phyloP scores from a whole-genome alignment of 2,797 vertebrate genomes.

The Periparus ater region DNA sequence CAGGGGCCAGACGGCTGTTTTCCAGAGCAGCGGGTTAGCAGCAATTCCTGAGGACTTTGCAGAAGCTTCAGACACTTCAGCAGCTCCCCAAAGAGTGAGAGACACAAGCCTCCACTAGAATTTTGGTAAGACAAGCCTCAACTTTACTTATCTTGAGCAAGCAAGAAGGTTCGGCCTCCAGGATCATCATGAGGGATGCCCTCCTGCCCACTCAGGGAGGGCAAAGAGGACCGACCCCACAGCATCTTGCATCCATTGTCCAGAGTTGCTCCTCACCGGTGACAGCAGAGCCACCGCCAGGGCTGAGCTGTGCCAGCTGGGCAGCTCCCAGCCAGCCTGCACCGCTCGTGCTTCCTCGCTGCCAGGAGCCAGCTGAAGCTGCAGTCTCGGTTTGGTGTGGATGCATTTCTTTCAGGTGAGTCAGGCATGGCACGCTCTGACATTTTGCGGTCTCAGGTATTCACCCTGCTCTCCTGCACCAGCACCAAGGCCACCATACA shows the following conservation, averaged over 20 bases:
- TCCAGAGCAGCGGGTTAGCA: background rate
- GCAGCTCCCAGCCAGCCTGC: background rate
- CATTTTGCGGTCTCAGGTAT: background rate
- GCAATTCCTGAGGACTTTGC: background rate
- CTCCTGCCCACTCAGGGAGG: rapidly evolving
- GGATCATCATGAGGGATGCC: rapidly evolving
- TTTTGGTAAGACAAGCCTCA: background rate
- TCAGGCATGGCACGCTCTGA: background rate
- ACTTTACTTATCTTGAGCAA: background rate
- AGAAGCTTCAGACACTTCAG: background rate
- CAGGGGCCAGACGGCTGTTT: rapidly evolving
- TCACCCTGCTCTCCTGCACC: background rate
- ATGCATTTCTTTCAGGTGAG: background rate
- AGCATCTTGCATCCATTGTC: background rate
- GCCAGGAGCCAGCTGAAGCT: background rate
- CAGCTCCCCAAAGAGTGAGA: background rate
- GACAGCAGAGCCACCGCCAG: background rate
- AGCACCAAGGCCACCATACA: background rate
- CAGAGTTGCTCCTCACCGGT: background rate
- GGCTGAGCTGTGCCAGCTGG: background rate
- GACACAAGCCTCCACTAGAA: background rate
- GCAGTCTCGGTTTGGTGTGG: background rate
- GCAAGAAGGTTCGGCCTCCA: background rate
- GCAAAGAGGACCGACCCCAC: background rate
- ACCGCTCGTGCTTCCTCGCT: background rate